Percentiles rank a stretch among this genome's conserved stretches.
Evolutionary conservation across 2,113 vertebrate species (phyloP).

Genomic region (Oxygymnocypris stewartii): DNA sequence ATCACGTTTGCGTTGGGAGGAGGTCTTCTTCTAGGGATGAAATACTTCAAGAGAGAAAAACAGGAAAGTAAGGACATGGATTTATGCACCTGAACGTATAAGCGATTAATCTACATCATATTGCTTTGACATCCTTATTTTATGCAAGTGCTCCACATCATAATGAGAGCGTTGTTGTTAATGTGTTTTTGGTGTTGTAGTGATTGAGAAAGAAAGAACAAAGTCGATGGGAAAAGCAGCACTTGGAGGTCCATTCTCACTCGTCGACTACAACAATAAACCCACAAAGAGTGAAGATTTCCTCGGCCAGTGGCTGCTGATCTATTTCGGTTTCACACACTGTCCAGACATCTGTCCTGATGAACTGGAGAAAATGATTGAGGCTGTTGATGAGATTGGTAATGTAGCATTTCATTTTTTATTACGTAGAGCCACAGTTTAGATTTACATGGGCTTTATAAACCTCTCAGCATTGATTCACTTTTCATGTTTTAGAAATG

Average conservation of each 20-base stretch:
- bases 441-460: too few relatives aligned
- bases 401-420: not conserved
- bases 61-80: slow-evolving; percentile 77
- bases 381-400: slow-evolving; percentile 93
- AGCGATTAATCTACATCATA: not conserved
- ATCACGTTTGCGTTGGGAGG: slow-evolving; percentile 86
- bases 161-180: not conserved
- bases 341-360: slow-evolving; percentile 98
- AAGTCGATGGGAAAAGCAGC: slow-evolving; percentile 84
- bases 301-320: slow-evolving; percentile 88
- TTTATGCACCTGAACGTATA: not conserved
- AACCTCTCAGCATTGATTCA: too few relatives aligned
- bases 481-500: too few relatives aligned
- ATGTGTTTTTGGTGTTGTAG: slow-evolving; percentile 64
- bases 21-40: slow-evolving; percentile 84
- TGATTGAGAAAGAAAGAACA: slow-evolving; percentile 82
- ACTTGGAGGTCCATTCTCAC: slow-evolving; percentile 91
- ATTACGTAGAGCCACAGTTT: not conserved
- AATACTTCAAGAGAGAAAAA: slow-evolving; percentile 85
- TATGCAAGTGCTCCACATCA: not conserved
- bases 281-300: slow-evolving; percentile 82
- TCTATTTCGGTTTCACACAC: slow-evolving; percentile 98
- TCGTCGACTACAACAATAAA: slow-evolving; percentile 82
- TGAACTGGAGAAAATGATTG: slow-evolving; percentile 95
- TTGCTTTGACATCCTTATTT: not conserved